Percentiles rank a stretch among this genome's conserved stretches.
Conservation (phyloP, 2,113 vertebrate genomes). For the Cynoglossus semilaevis region DNA sequence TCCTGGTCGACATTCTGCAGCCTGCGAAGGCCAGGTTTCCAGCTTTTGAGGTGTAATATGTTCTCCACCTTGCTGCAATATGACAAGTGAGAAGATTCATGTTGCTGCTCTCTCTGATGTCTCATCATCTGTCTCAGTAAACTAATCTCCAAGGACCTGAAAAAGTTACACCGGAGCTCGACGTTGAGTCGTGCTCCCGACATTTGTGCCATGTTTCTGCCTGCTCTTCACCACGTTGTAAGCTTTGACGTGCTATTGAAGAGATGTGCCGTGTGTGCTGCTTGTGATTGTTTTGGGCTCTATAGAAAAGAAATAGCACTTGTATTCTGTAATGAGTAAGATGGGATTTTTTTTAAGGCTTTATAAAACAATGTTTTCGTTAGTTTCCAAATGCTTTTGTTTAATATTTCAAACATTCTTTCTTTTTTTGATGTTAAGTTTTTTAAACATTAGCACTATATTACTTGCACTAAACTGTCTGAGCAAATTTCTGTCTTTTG, state of each 20-base stretch:
- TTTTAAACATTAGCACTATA: too few relatives aligned
- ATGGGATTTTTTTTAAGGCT: slow-evolving; percentile 1
- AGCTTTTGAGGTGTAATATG: slow-evolving; percentile 85
- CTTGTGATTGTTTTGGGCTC: background rate
- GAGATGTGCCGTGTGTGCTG: too few relatives aligned
- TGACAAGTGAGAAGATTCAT: slow-evolving; percentile 1
- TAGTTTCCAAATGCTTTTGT: background rate
- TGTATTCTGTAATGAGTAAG: background rate
- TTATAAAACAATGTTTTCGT: background rate
- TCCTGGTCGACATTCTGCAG: slow-evolving; percentile 89
- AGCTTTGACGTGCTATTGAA: background rate
- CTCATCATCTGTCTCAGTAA: slow-evolving; percentile 2
- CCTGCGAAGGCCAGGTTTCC: slow-evolving; percentile 89
- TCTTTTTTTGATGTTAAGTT: too few relatives aligned
- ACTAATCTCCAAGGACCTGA: background rate
- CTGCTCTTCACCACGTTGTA: slow-evolving; percentile 8
- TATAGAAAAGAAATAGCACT: background rate
- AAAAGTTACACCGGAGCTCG: background rate
- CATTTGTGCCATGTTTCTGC: slow-evolving; percentile 14
- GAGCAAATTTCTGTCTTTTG: too few relatives aligned
- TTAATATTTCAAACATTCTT: too few relatives aligned
- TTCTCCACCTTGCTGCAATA: background rate
- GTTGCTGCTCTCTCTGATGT: slow-evolving; percentile 7
- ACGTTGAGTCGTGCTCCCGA: background rate
- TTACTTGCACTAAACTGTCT: too few relatives aligned